These are phyloP conservation scores for Graphium colonna DNA, from an alignment of 2,888 invertebrate species.

Conservation along the genomic window DNA sequence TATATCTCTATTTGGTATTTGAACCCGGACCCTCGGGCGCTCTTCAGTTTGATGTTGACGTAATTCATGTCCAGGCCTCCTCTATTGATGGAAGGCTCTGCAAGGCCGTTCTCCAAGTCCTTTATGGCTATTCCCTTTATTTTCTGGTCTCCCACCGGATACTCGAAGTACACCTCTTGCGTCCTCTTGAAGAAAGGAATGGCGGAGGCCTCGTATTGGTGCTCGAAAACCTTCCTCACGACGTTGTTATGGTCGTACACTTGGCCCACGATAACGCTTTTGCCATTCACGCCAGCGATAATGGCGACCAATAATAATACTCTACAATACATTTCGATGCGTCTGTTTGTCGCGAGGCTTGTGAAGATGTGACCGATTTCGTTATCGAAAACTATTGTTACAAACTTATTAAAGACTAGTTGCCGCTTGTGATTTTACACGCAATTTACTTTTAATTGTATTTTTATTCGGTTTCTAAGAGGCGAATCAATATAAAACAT, in stretches of 20 bases:
- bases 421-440: no score
- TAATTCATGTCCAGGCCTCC: slow-evolving; percentile 65
- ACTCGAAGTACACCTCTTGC: slow-evolving; percentile 50
- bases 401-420: no score
- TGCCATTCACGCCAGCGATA: no score
- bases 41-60: slow-evolving; percentile 65
- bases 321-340: no score
- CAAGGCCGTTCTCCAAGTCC: slow-evolving; percentile 59
- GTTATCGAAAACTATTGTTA: no score
- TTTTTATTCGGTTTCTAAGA: no score
- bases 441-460: no score
- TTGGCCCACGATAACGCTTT: slow-evolving; percentile 57
- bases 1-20: slow-evolving; percentile 63
- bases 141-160: slow-evolving; percentile 48
- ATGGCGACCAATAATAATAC: no score
- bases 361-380: no score
- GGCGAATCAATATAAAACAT: no score
- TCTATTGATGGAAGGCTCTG: slow-evolving; percentile 57
- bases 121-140: slow-evolving; percentile 69
- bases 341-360: no score
- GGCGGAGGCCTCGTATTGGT: slow-evolving; percentile 34
- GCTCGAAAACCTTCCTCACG: slow-evolving; percentile 52
- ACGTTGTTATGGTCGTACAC: slow-evolving; percentile 45
- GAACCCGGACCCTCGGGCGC: slow-evolving; percentile 61
- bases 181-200: slow-evolving; percentile 54